Base-by-base conservation (phyloP, 2,888 invertebrate species). In the Dryobotodes eremita region DNA sequence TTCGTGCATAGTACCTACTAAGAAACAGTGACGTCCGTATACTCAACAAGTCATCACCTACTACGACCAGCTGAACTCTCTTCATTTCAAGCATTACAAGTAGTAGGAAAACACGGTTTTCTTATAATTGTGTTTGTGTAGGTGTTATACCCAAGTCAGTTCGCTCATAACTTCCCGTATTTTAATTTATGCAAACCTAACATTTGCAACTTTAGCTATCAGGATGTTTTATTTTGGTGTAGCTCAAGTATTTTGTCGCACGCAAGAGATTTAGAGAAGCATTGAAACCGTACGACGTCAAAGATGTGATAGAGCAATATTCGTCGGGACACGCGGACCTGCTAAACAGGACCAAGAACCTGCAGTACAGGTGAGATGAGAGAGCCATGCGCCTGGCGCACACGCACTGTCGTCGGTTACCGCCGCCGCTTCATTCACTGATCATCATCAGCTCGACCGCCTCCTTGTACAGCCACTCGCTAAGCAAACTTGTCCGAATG, bases 241-340 rank as follows among this genome's bases (percentile, higher is more conserved):
- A 98, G 98, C 97, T 99, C 96, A 98, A 98, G 97, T 98, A 98
- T 97, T 98, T 98, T 97, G 98, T 99, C 95, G 98, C 99, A 94
- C 97, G 98, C 96, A 98, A 98, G 97, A 98, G 98, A 97, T 99
- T 99, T 97, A 98, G 98, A 97, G 98, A 99, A 97, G 98, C 98
- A 92, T 97, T 99, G 95, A 98, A 98, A 97, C 99, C 99, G 89
- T 99, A 99, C 97, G 99, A 99, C 97, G 99, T 99, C 94, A 99
- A 99, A 97, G 99, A 99, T 97, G 99, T 99, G 95, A 99, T 99
- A 96, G 99, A 99, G 96, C 99, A 99, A 97, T 99, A 98, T 97
- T 98, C 98, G 84, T 98, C 98, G 91, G 98, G 98, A 93, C 98
- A 98, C 96, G 98, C 98, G 88, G 99, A 99, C 96, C 98, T 99